Base-by-base conservation (phyloP, 2,113 vertebrate genomes). In the Chionodraco myersi region DNA sequence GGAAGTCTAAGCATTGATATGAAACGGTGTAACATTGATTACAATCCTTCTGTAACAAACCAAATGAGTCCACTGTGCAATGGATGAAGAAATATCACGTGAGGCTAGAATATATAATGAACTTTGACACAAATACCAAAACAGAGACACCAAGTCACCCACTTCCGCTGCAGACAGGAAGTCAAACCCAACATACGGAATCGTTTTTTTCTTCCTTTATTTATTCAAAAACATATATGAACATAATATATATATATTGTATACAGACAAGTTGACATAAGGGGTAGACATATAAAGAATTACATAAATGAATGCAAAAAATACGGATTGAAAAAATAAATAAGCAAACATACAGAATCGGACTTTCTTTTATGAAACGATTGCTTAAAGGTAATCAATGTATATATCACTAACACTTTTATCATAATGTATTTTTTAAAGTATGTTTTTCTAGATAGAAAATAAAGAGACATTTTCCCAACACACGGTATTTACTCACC, bases 401-500 rank as follows among this genome's bases (percentile, higher is more conserved):
- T 23, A 7, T 52, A 44, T 26, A 9, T 61, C 7, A 4, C 4
- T 59, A 3, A 44, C 3, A 48, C 44, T 4, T 21, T 58, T 30
- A 57, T 44, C 5, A 13, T 16, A 18, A 9, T 60, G 6, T 41
- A 6, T 41, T 6, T 16, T 57, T 1, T 36, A 2, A 59, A 30
- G 0, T 30, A 30, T 2, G 3, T 53, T 18, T 18, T 30, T 30
- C 12, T 3, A 26, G 51, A 26, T 34, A 6, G 4, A 70, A 52
- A 44, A 0, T 10, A 52, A 48, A 54, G 62, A 1, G 8, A 62
- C 67, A 70, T n/a, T 79, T 83, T 79, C 2, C 45, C 23, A n/a
- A 6, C 45, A 66, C 59, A 86, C 81, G 0, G 12, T 59, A 14
- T 48, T 54, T 3, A 10, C 0, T 72, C 56, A 63, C 90, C 88